These are phyloP conservation scores for Procambarus clarkii DNA, from an alignment of 1,140 invertebrate genomes.

Conservation along the genomic window DNA sequence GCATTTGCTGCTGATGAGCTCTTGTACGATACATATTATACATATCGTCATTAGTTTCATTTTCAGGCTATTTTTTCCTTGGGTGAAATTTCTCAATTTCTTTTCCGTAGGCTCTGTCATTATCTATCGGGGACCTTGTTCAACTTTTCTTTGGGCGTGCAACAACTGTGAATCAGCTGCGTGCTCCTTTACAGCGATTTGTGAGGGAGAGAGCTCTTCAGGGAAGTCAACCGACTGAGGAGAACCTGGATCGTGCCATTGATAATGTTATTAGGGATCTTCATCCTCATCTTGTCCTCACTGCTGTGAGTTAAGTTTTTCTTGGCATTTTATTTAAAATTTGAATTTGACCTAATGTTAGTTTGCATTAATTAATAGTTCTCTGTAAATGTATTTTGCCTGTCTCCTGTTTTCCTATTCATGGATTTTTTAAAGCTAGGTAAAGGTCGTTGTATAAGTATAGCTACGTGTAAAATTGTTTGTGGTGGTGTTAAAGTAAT, in stretches of 20 bases:
- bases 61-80: too few species aligned
- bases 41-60: too few species aligned
- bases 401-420: too few species aligned
- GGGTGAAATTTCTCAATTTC: too few species aligned
- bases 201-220: constrained; percentile 51
- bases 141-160: constrained; percentile 63
- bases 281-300: constrained; percentile 59
- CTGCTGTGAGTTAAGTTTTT: constrained; percentile 25
- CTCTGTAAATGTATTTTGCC: too few species aligned
- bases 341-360: too few species aligned
- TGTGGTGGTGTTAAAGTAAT: too few species aligned
- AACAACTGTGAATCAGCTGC: constrained; percentile 57
- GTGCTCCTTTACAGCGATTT: constrained; percentile 46
- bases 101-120: constrained; percentile 31
- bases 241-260: constrained; percentile 56
- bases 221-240: constrained; percentile 50
- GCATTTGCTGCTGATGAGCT: not conserved
- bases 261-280: constrained; percentile 55
- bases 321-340: too few species aligned
- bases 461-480: too few species aligned
- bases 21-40: not conserved
- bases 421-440: too few species aligned
- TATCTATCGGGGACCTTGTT: constrained; percentile 57
- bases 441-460: too few species aligned
- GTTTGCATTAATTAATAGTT: too few species aligned